A percentile compares a stretch with the other conserved stretches of the same genome.
Evolutionary conservation across 2,888 invertebrate genomes (phyloP).

Genomic region (Zelleria hepariella): DNA sequence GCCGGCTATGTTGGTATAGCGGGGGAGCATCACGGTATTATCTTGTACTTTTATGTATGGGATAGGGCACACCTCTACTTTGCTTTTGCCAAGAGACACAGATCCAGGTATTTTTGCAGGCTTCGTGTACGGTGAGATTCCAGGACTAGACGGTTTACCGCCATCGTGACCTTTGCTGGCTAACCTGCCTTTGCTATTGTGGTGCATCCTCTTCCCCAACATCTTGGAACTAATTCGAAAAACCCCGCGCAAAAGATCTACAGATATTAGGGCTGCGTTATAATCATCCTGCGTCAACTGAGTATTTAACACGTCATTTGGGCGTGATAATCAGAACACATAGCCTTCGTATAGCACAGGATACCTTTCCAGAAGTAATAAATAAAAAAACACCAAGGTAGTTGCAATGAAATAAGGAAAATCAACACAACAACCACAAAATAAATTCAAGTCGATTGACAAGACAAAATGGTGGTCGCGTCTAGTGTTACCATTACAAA

Average conservation of each 20-base stretch:
- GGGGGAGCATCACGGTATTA: conserved; percentile 76
- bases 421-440: background rate
- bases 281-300: background rate
- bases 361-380: background rate
- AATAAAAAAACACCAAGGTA: background rate
- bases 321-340: background rate
- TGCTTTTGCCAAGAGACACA: conserved; percentile 54
- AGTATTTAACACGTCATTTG: background rate
- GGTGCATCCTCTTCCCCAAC: conserved; percentile 68
- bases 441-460: background rate
- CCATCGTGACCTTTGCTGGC: conserved; percentile 65
- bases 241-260: conserved; percentile 35
- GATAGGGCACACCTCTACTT: conserved; percentile 61
- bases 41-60: conserved; percentile 81
- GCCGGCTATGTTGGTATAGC: conserved; percentile 76
- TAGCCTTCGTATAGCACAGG: background rate
- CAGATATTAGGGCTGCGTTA: background rate
- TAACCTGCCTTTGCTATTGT: conserved; percentile 62
- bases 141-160: conserved; percentile 65
- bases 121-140: conserved; percentile 60
- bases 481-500: background rate
- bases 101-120: conserved; percentile 58
- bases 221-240: conserved; percentile 39
- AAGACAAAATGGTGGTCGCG: background rate
- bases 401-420: background rate